A percentile compares a stretch with the other conserved stretches of the same genome.
These are phyloP conservation scores for Tenthredo scrophulariae DNA, from an alignment of 2,888 invertebrate species.

Conservation along the genomic window DNA sequence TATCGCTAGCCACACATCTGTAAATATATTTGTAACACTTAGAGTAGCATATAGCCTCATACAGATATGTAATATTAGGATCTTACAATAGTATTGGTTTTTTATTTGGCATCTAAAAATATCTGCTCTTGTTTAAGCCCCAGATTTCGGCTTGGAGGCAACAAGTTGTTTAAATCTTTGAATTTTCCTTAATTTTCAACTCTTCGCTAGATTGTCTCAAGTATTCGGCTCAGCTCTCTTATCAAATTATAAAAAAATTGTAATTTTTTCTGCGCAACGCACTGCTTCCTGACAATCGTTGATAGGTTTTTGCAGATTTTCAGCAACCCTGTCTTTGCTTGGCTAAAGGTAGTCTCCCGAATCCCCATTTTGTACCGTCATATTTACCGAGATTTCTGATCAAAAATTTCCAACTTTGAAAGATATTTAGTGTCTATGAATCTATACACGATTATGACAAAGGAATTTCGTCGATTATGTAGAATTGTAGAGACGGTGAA, in stretches of 20 bases:
- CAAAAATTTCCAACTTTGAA: neutral
- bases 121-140: neutral
- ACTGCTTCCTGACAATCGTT: neutral
- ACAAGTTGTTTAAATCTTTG: neutral
- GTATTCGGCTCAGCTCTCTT: neutral
- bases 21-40: conserved; percentile 42
- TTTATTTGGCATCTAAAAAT: conserved; percentile 5
- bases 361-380: neutral
- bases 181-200: neutral
- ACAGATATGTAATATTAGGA: conserved; percentile 26
- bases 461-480: neutral
- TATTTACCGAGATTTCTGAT: neutral
- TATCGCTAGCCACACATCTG: conserved; percentile 37
- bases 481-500: neutral
- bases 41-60: conserved; percentile 29
- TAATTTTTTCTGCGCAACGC: neutral
- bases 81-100: conserved; percentile 26
- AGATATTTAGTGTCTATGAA: neutral
- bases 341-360: neutral
- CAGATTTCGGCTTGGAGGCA: neutral
- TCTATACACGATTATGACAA: neutral
- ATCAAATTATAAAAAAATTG: neutral
- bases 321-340: neutral
- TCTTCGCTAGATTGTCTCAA: neutral
- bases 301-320: neutral